Base-by-base conservation (phyloP, 2,797 vertebrate genomes). In the Sciaenops ocellatus region DNA sequence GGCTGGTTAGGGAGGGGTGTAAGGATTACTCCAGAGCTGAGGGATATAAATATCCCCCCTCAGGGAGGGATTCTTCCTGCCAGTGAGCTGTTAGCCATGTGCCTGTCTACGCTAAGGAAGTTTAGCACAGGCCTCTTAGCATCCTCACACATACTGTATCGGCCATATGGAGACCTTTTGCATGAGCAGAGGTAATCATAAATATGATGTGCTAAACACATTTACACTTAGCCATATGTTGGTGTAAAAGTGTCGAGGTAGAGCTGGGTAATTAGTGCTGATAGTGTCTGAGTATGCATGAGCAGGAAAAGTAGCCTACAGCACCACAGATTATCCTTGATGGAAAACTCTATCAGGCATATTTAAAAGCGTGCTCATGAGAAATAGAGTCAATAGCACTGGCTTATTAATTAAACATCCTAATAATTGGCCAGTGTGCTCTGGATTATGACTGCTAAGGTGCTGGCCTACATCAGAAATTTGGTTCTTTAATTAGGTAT, bases 11-110 rank as follows among this genome's bases (percentile, higher is more conserved):
- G 90, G 90, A 88, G 87, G 88, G 84, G 72, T 85, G 80, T 80
- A 83, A 88, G 90, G 90, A 94, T 94, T 94, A 93, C 82, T 84
- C 76, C 61, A 87, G 80, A 91, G 90, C 90, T 85, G 77, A 82
- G 82, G 85, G 92, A 92, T 92, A 92, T 92, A 93, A 92, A 93
- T 93, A 89, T 87, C 66, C 73, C 78, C 86, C 90, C 83, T 79
- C 26, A 64, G 86, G 86, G 86, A 90, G 73, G 85, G 80, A 81
- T 85, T 85, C 73, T 82, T 83, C 57, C 76, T 81, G 78, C 82
- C 79, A 85, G 62, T 74, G 87, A 86, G 79, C 80, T 85, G 84
- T 89, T 92, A 86, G 86, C 87, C 73, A 85, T 90, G 90, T 85
- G 77, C 61, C 78, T 62, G 41, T 87, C 84, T 86, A 16, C 15